Base-by-base conservation (phyloP, 2,113 vertebrate genomes). In the cat (Felis catus) region DNA sequence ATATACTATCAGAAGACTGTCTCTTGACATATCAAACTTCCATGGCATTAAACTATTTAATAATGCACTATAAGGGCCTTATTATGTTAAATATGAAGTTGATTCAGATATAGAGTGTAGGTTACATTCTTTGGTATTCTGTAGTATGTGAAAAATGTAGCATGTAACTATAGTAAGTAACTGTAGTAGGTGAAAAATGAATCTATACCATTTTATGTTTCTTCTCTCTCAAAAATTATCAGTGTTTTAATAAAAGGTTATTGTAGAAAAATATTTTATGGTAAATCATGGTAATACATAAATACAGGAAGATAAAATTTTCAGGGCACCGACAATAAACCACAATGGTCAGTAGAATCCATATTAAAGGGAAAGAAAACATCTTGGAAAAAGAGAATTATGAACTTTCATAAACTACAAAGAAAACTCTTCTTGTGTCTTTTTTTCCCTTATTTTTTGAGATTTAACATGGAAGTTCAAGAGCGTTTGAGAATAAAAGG, bases 401-500 rank as follows among this genome's bases (percentile, higher is more conserved):
- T 6, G 65, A 90, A 94, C 41, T 95, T 89, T 81, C 13, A 41
- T 48, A 61, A 88, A n/a, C 39, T 61, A 71, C 5, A 58, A 89
- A 70, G 1, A 70, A 90, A 95, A 82, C 1, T 86, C 29, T 61
- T 66, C 15, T 31, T 39, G 9, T 25, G 2, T 23, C 21, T 68
- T 78, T 41, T 73, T 71, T 33, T 23, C 61, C 3, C 11, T 95
- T 25, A 25, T 48, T 82, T 94, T 95, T 61, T 89, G 82, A 89
- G 39, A 97, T 55, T 78, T 91, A 93, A 92, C 33, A 53, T 63
- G 1, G 80, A 84, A 81, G 10, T 93, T 94, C 83, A 94, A 92
- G 33, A 58, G 74, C 96, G 9, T 45, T 80, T 78, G 14, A 88
- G 71, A 95, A 92, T 97, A 45, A 92, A 95, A 95, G 45, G n/a